Conservation (phyloP, 2,113 vertebrate genomes). For the Chlorodrepanis virens region DNA sequence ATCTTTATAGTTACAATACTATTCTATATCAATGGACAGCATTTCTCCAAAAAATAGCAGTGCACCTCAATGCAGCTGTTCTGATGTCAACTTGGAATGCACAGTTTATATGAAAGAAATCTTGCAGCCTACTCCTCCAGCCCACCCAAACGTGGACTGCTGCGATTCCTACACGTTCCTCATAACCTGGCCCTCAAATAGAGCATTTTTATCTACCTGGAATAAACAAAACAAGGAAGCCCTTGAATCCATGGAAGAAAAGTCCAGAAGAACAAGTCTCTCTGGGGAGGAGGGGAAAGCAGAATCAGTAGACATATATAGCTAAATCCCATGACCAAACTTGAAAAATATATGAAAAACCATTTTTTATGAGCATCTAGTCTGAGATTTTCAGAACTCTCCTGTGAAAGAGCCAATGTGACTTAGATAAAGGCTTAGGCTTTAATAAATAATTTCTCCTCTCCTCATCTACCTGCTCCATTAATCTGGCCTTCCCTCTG, state of each 20-base stretch:
- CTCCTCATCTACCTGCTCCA: background rate
- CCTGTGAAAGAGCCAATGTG: background rate
- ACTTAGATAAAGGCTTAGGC: background rate
- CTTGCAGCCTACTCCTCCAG: background rate
- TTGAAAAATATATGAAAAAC: background rate
- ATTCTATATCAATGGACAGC: background rate
- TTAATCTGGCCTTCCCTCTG: background rate
- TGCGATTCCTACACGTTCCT: background rate
- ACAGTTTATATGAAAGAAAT: background rate
- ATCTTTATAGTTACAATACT: background rate
- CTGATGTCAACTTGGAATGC: background rate
- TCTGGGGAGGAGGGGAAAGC: background rate
- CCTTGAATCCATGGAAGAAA: background rate
- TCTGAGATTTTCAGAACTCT: background rate
- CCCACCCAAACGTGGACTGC: background rate
- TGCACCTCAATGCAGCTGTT: background rate
- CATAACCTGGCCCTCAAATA: background rate
- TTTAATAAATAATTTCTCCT: background rate
- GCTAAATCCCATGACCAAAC: background rate
- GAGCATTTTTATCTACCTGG: background rate
- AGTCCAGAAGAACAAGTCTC: background rate
- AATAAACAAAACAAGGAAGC: background rate
- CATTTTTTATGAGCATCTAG: background rate
- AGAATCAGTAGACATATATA: background rate
- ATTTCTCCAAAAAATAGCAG: background rate